Evolutionary conservation across 2,113 vertebrate species (phyloP).

Genomic region (Rutilus rutilus): DNA sequence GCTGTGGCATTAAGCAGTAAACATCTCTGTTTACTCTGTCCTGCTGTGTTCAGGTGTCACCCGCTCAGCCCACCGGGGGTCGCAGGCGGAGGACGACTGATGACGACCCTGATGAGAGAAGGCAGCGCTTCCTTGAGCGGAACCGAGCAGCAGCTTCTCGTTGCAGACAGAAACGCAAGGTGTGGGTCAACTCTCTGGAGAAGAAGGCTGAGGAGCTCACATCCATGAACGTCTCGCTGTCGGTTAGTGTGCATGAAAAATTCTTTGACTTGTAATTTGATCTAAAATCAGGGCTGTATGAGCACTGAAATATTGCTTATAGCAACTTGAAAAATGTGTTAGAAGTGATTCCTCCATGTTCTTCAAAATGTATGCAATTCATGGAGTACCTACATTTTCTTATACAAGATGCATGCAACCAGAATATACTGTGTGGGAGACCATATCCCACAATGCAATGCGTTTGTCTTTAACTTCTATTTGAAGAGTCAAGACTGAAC

Average conservation of each 20-base stretch:
- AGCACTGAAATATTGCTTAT: not conserved
- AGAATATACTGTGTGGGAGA: not conserved
- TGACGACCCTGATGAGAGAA: constrained; percentile 93
- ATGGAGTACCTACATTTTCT: not conserved
- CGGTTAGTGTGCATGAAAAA: constrained; percentile 77
- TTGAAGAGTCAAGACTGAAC: not conserved
- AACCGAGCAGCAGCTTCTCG: constrained; percentile 94
- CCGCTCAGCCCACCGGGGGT: constrained; percentile 93
- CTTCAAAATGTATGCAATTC: not conserved
- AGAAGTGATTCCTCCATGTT: not conserved
- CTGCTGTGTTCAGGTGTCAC: constrained; percentile 82
- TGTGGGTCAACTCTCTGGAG: constrained; percentile 94
- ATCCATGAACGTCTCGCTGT: constrained; percentile 91
- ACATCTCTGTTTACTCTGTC: not conserved
- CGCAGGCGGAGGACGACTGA: constrained; percentile 85
- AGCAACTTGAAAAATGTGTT: not conserved
- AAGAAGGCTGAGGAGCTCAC: constrained; percentile 96
- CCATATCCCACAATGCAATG: not conserved
- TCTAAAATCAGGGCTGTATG: not conserved
- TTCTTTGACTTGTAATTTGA: not conserved
- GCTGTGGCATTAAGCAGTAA: not conserved
- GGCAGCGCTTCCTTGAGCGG: constrained; percentile 94
- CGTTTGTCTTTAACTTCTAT: not conserved
- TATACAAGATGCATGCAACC: not conserved
- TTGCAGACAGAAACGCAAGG: constrained; percentile 94